These are phyloP conservation scores for Leptopilina drosophilae DNA, from an alignment of 2,888 invertebrate genomes.

Conservation along the genomic window DNA sequence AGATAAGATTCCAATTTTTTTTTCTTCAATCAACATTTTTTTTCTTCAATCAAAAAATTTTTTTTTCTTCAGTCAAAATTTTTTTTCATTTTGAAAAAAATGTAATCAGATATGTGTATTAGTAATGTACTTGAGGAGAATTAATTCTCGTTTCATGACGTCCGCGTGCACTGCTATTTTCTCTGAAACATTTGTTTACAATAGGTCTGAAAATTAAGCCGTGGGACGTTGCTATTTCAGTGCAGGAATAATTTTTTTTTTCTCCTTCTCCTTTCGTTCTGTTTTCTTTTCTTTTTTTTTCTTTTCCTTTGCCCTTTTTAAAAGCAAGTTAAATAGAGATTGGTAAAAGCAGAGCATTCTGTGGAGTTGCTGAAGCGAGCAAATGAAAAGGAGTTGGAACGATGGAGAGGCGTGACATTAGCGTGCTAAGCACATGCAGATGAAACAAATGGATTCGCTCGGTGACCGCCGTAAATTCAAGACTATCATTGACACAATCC, in stretches of 20 bases:
- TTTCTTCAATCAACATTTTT: no score
- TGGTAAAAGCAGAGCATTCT: constrained; percentile 17
- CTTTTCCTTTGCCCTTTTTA: no score
- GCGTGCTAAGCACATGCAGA: constrained; percentile 75
- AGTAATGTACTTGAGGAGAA: background rate
- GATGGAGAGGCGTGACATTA: constrained; percentile 66
- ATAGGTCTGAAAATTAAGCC: constrained; percentile 31
- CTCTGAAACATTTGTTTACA: constrained; percentile 31
- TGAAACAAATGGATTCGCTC: constrained; percentile 75
- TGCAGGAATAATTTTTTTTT: background rate
- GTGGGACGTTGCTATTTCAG: constrained; percentile 35
- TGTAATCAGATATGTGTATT: no score
- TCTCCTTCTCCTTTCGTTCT: no score
- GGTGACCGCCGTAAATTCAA: constrained; percentile 74
- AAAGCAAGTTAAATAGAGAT: background rate
- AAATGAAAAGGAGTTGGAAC: constrained; percentile 46
- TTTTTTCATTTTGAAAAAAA: no score
- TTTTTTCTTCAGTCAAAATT: no score
- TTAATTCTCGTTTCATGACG: background rate
- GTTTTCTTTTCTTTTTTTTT: background rate
- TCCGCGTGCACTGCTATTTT: constrained; percentile 22
- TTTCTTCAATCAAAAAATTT: no score
- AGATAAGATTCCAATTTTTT: no score
- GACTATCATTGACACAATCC: constrained; percentile 74
- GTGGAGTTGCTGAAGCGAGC: constrained; percentile 43